Evolutionary conservation across 2,888 invertebrate species (phyloP).

Genomic region (Callinectes sapidus): DNA sequence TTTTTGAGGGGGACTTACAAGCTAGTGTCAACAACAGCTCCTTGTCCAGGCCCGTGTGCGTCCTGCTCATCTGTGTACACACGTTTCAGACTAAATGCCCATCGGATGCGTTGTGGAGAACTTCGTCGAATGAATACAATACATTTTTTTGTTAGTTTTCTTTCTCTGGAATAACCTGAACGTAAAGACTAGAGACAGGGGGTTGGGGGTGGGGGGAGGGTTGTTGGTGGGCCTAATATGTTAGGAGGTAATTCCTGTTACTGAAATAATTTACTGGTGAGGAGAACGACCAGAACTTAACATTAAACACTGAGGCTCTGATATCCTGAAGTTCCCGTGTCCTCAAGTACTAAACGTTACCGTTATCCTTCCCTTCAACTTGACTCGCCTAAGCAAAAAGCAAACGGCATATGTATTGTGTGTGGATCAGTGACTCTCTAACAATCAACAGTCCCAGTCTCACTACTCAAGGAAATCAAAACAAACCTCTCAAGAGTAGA

Average conservation of each 20-base stretch:
- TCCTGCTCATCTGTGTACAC: conserved; percentile 64
- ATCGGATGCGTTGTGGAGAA: conserved; percentile 63
- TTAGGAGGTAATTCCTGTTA: conserved; percentile 55
- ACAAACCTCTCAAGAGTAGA: conserved; percentile 46
- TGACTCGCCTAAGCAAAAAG: conserved; percentile 44
- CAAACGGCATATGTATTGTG: conserved; percentile 26
- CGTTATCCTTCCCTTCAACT: conserved; percentile 29
- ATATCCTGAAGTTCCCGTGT: conserved; percentile 1
- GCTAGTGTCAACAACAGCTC: conserved; percentile 57
- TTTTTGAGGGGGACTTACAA: conserved; percentile 48
- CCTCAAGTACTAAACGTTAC: neutral
- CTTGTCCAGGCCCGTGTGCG: conserved; percentile 63
- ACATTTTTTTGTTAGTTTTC: conserved; percentile 46
- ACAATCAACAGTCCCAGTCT: conserved; percentile 58
- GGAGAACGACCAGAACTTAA: conserved; percentile 36
- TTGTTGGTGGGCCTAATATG: conserved; percentile 54
- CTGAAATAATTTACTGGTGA: conserved; percentile 30
- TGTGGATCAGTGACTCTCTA: conserved; percentile 31
- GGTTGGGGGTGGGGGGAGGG: conserved; percentile 50
- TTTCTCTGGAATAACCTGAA: conserved; percentile 64
- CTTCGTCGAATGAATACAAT: conserved; percentile 47
- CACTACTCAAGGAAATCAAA: conserved; percentile 55
- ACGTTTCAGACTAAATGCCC: conserved; percentile 65
- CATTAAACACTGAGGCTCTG: conserved; percentile 44
- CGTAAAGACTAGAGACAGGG: conserved; percentile 70